Conservation (phyloP, 2,888 invertebrate genomes). For the Congeria kusceri region DNA sequence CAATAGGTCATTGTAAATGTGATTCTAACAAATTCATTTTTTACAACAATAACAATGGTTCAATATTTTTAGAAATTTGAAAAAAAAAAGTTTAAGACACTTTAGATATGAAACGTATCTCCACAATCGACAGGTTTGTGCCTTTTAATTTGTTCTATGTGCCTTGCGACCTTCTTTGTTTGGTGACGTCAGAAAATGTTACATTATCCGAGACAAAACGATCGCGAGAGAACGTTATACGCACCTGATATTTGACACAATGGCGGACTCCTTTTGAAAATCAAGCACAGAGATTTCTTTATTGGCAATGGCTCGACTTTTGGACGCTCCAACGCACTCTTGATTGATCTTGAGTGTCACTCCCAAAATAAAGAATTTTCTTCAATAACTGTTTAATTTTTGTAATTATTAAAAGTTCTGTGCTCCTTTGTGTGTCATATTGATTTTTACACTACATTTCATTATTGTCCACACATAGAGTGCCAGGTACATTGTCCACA, state of each 20-base stretch:
- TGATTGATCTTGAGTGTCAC: conserved; percentile 7
- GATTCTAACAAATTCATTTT: conserved; percentile 18
- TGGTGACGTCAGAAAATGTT: conserved; percentile 43
- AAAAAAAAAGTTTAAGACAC: too few relatives aligned
- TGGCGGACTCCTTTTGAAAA: too few relatives aligned
- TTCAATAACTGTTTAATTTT: too few relatives aligned
- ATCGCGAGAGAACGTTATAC: too few relatives aligned
- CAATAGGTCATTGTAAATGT: neutral
- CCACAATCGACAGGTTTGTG: neutral
- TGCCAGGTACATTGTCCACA: too few relatives aligned
- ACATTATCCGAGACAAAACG: conserved; percentile 35
- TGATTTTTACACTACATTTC: too few relatives aligned
- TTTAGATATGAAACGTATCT: conserved; percentile 12
- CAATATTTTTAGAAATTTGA: conserved; percentile 5
- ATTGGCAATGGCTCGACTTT: neutral
- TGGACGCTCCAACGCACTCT: neutral
- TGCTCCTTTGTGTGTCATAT: too few relatives aligned
- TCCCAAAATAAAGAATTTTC: neutral
- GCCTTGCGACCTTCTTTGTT: conserved; percentile 27
- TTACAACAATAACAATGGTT: conserved; percentile 5
- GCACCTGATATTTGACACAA: too few relatives aligned
- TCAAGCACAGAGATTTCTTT: too few relatives aligned
- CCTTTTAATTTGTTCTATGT: conserved; percentile 2
- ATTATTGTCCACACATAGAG: too few relatives aligned
- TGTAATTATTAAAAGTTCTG: too few relatives aligned